Percentiles rank a stretch among this genome's conserved stretches.
phyloP scores from a whole-genome alignment of 2,797 vertebrate genomes.

The Lophotriccus pileatus region DNA sequence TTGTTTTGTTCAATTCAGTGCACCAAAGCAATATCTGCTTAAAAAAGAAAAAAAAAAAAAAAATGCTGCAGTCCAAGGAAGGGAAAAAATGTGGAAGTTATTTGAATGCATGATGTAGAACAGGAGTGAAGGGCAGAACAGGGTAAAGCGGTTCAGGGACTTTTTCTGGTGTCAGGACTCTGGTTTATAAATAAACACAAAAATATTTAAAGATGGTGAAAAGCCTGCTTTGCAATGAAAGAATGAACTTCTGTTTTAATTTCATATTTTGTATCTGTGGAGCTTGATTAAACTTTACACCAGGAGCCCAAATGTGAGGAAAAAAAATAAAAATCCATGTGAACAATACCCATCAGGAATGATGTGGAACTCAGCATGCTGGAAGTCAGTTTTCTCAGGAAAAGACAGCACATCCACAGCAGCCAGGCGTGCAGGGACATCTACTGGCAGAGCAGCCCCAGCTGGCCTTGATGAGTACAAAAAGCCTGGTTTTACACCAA shows the following conservation, averaged over 20 bases:
- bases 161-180: neutral
- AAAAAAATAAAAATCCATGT: neutral
- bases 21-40: neutral
- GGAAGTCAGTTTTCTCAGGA: neutral
- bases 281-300: constrained; percentile 24
- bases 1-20: neutral
- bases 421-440: constrained; percentile 20
- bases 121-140: neutral
- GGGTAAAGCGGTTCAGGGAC: neutral
- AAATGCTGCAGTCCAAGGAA: neutral
- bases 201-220: neutral
- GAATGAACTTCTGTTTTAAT: neutral
- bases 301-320: neutral
- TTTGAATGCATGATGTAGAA: neutral
- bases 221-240: neutral
- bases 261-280: neutral
- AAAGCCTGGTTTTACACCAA: neutral
- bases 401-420: neutral
- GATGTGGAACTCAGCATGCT: neutral
- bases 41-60: neutral
- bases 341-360: neutral
- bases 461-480: neutral
- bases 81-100: neutral
- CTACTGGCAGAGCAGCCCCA: constrained; percentile 21
- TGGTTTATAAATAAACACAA: neutral